Percentiles rank a stretch among this genome's conserved stretches.
These are phyloP conservation scores for Oreochromis tanganicae DNA, from an alignment of 2,113 vertebrate genomes.

Conservation along the genomic window DNA sequence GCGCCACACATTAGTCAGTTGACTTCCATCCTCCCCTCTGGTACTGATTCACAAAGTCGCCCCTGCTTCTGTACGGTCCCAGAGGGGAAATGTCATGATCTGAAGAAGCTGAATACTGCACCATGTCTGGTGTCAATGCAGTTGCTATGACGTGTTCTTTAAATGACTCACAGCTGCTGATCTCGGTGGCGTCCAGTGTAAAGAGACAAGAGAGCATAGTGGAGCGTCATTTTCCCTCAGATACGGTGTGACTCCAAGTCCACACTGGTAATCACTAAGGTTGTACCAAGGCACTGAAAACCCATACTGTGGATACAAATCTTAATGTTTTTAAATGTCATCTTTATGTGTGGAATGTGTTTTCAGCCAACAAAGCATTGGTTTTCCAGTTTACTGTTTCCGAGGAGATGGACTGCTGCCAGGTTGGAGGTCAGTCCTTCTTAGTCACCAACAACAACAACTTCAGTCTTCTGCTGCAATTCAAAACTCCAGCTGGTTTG, in stretches of 20 bases:
- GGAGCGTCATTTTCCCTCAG: fast-evolving
- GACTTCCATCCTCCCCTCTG: not conserved
- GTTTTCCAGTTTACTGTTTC: conserved; percentile 72
- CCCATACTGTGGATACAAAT: not conserved
- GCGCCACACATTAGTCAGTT: not conserved
- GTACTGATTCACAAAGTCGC: not conserved
- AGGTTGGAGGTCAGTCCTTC: conserved; percentile 73
- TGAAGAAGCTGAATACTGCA: not conserved
- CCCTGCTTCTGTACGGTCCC: not conserved
- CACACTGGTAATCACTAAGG: not conserved
- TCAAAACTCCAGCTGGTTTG: conserved; percentile 72
- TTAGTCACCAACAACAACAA: conserved; percentile 68
- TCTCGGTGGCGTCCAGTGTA: fast-evolving
- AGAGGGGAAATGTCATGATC: not conserved
- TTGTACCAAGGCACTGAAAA: not conserved
- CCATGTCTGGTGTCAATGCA: fast-evolving
- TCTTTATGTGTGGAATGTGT: not conserved
- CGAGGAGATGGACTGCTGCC: conserved; percentile 71
- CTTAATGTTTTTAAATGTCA: not conserved
- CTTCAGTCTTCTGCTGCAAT: conserved; percentile 70
- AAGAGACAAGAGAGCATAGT: not conserved
- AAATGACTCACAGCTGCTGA: not conserved
- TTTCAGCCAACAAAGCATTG: conserved; percentile 67
- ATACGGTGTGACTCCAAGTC: not conserved
- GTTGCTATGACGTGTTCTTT: not conserved